Conservation (phyloP, 2,797 vertebrate genomes). For the Microctenopoma stevenorrisi region DNA sequence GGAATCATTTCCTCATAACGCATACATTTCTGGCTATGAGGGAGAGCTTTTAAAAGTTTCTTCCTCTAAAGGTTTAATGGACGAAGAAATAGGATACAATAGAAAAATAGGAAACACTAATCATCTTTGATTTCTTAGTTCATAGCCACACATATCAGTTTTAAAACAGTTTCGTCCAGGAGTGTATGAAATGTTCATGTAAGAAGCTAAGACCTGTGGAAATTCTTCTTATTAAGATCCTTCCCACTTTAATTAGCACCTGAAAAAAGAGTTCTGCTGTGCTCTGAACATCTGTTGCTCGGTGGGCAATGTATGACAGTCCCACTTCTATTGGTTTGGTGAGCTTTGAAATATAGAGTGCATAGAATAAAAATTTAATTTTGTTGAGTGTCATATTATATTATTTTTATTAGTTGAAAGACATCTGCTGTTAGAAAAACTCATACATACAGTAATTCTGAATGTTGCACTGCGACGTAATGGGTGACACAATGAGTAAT, state of each 20-base stretch:
- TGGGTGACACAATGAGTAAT: slow-evolving; percentile 68
- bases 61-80: slow-evolving; percentile 6
- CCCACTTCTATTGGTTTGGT: slow-evolving; percentile 10
- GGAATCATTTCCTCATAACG: not conserved
- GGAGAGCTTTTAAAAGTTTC: slow-evolving; percentile 16
- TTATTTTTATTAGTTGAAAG: slow-evolving; percentile 19
- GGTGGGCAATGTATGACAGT: slow-evolving; percentile 14
- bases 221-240: slow-evolving; percentile 26
- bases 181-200: too few relatives aligned
- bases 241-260: slow-evolving; percentile 58
- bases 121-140: not conserved
- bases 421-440: slow-evolving; percentile 18
- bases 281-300: slow-evolving; percentile 49
- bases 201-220: not conserved
- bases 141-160: not conserved
- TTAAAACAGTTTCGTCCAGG: not conserved
- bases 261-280: slow-evolving; percentile 33
- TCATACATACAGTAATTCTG: slow-evolving; percentile 4
- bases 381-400: not conserved
- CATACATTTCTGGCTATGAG: slow-evolving; percentile 8
- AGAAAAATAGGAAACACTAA: not conserved
- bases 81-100: not conserved
- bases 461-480: slow-evolving; percentile 35
- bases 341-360: slow-evolving; percentile 3
- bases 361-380: slow-evolving; percentile 2